These are phyloP conservation scores for Sinosuthora webbiana DNA, from an alignment of 2,113 vertebrate genomes.

Conservation along the genomic window DNA sequence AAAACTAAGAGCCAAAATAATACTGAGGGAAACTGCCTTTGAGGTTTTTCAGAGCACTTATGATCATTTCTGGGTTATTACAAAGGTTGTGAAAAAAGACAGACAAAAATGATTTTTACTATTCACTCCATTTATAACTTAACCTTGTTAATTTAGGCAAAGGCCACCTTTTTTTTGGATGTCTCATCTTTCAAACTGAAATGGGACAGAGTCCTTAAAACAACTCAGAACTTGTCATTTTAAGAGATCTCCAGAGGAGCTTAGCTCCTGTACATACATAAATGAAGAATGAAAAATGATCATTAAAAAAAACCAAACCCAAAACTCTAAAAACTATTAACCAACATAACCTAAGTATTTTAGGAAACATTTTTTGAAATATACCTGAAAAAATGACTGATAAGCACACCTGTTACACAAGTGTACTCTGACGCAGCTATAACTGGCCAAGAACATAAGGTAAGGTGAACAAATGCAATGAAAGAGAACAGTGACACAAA, in stretches of 20 bases:
- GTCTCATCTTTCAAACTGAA: neutral
- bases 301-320: neutral
- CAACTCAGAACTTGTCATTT: neutral
- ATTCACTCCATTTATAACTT: neutral
- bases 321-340: neutral
- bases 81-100: neutral
- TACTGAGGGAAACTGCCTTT: neutral
- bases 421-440: neutral
- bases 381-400: neutral
- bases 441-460: neutral
- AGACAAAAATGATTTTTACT: neutral
- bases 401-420: neutral
- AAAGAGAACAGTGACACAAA: neutral
- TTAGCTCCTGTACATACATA: neutral
- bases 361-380: neutral
- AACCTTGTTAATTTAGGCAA: neutral
- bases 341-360: neutral
- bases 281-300: neutral
- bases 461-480: rapidly evolving
- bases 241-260: neutral
- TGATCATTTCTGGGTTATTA: neutral
- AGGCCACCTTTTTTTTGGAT: neutral
- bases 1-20: neutral
- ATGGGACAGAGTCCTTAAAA: neutral
- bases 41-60: neutral